Conservation (phyloP, 2,888 invertebrate genomes). For the Drosophila parthenogenetica region DNA sequence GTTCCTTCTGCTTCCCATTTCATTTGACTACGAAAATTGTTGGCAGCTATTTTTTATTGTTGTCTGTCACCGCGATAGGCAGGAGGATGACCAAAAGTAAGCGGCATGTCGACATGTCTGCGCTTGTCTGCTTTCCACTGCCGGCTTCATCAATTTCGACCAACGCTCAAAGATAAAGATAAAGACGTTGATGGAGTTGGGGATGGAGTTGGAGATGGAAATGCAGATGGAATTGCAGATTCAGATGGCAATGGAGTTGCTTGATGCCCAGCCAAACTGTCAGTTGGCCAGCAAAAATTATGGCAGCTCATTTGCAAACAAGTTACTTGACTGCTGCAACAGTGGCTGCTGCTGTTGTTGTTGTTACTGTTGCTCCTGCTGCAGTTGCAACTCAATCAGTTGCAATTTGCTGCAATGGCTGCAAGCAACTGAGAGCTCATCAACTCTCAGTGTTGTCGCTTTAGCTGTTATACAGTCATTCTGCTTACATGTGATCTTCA, state of each 20-base stretch:
- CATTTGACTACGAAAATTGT: slow-evolving; percentile 69
- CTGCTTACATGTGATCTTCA: too few species aligned
- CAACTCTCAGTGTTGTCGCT: too few species aligned
- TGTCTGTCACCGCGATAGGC: slow-evolving; percentile 69
- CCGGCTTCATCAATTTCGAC: slow-evolving; percentile 68
- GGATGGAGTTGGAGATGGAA: slow-evolving; percentile 13
- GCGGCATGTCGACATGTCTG: slow-evolving; percentile 37
- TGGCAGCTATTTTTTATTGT: slow-evolving; percentile 74
- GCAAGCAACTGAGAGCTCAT: slow-evolving; percentile 20
- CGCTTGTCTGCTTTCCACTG: slow-evolving; percentile 53
- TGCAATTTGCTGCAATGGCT: slow-evolving; percentile 64
- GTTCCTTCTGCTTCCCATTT: slow-evolving; percentile 64
- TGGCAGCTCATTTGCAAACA: slow-evolving; percentile 77
- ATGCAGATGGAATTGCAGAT: slow-evolving; percentile 3
- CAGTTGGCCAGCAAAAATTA: slow-evolving; percentile 64
- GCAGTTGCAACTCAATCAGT: slow-evolving; percentile 64
- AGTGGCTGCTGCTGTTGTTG: slow-evolving; percentile 25
- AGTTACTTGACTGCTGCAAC: slow-evolving; percentile 54
- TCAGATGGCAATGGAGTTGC: neutral
- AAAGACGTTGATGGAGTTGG: slow-evolving; percentile 17
- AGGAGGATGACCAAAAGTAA: slow-evolving; percentile 30
- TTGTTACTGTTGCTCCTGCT: slow-evolving; percentile 12
- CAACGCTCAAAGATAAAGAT: slow-evolving; percentile 15
- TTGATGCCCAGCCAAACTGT: slow-evolving; percentile 16
- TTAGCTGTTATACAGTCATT: too few species aligned